Base-by-base conservation (phyloP, 2,888 invertebrate genomes). In the Phorcus lineatus region DNA sequence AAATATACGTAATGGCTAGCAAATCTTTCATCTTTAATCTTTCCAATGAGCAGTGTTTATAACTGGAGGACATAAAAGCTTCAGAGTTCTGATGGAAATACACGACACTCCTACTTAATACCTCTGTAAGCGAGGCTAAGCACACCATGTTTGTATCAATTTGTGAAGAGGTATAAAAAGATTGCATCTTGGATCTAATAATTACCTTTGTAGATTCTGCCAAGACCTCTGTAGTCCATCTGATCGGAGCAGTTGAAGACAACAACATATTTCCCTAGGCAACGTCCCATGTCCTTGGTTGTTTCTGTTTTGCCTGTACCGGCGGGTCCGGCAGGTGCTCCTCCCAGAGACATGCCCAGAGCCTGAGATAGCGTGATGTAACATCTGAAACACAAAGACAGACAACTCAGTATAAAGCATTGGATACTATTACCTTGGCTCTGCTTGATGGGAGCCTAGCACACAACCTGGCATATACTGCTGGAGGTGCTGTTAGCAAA, bases 221-320 rank as follows among this genome's bases (percentile, higher is more conserved):
- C 98, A 11, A 98, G 94, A 47, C 98, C 98, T 93, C 98, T 96
- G 94, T 98, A 99, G 94, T 99, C 98, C 98, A 99, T 98, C 94
- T 99, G 98, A 94, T 99, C 98, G 0, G 98, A 98, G 92, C 98
- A 98, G 94, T 99, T 99, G 94, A 98, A 98, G 57, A 98, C 98
- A 57, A 93, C 94, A 22, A 98, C 98, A 93, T 98, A 99, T 94
- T 99, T 99, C 55, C 98, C 99, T 62, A 99, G 94, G 24, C 98
- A 98, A 93, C 98, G 97, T 57, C 98, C 98, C 98, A 99, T 99
- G 93, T 99, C 99, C 93, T 99, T 99, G 0, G 97, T 97, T 0
- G 98, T 98, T 94, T 99, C 99, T 0, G 99, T 99, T 94, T 99
- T 99, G 7, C 99, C 99, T 0, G 98, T 99, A n/a, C 98, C 98